Evolutionary conservation across 2,113 vertebrate species (phyloP).

Genomic region (Clarias macrocephalus): DNA sequence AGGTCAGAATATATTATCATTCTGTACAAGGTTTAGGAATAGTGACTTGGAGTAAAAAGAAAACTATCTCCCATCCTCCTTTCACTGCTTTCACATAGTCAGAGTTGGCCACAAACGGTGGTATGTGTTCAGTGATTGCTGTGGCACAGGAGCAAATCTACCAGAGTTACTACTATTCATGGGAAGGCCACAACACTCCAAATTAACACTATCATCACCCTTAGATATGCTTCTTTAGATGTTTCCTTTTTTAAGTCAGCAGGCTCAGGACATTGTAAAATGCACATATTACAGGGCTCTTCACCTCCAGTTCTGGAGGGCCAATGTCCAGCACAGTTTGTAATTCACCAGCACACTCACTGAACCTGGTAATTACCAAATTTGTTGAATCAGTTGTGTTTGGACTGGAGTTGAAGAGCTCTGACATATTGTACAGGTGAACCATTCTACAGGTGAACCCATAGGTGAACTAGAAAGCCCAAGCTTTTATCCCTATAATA

Average conservation of each 20-base stretch:
- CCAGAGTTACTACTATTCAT: conserved; percentile 68
- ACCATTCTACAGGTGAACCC: too few species aligned
- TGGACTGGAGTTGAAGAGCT: too few species aligned
- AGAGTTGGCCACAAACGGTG: conserved; percentile 60
- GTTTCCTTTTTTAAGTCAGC: conserved; percentile 43
- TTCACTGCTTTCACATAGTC: conserved; percentile 38
- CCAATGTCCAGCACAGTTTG: too few species aligned
- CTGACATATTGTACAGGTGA: too few species aligned
- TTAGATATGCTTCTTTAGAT: conserved; percentile 56
- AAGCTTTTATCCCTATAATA: conserved; percentile 16
- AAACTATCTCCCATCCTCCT: conserved; percentile 32
- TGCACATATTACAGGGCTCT: background rate
- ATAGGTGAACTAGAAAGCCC: too few species aligned
- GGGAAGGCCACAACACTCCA: conserved; percentile 63
- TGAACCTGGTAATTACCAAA: too few species aligned
- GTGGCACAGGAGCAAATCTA: conserved; percentile 66
- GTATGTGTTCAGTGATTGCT: conserved; percentile 63
- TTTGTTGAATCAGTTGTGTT: too few species aligned
- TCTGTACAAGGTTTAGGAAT: conserved; percentile 60
- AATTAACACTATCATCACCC: conserved; percentile 66
- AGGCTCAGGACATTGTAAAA: background rate
- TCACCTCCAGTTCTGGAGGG: too few species aligned
- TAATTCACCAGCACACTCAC: too few species aligned
- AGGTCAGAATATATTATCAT: conserved; percentile 62
- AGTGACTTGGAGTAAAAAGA: conserved; percentile 57